Evolutionary conservation across 2,797 vertebrate species (phyloP).

Genomic region (Cygnus olor): DNA sequence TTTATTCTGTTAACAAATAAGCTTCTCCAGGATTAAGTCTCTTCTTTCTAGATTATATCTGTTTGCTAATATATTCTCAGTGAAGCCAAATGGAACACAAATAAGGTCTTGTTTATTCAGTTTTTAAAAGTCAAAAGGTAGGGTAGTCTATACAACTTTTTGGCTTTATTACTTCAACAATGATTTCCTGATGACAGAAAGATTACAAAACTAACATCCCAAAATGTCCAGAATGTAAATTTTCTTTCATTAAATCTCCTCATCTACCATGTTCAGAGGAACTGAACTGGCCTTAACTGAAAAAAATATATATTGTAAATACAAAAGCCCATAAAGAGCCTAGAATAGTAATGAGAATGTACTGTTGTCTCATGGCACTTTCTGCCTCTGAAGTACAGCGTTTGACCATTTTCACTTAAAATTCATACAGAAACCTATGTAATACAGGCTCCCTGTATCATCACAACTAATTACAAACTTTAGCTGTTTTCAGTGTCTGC

Average conservation of each 20-base stretch:
- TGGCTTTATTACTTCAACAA: neutral
- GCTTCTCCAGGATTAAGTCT: conserved; percentile 24
- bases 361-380: neutral
- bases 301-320: neutral
- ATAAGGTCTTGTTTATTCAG: neutral
- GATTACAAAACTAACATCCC: neutral
- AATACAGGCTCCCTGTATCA: neutral
- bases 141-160: neutral
- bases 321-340: neutral
- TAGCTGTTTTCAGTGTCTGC: neutral
- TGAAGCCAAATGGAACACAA: conserved; percentile 15
- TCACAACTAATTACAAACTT: conserved; percentile 1
- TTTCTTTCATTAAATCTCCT: neutral
- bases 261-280: neutral
- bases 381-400: neutral
- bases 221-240: neutral
- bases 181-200: neutral
- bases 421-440: neutral
- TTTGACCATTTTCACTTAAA: conserved; percentile 27
- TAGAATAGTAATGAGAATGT: neutral
- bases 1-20: conserved; percentile 45
- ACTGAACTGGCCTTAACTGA: neutral
- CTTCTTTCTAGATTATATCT: conserved; percentile 28
- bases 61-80: neutral
- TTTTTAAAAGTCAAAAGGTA: neutral